A percentile compares a stretch with the other conserved stretches of the same genome.
Evolutionary conservation across 2,888 invertebrate species (phyloP).

Genomic region (Agrilus cyanescens): DNA sequence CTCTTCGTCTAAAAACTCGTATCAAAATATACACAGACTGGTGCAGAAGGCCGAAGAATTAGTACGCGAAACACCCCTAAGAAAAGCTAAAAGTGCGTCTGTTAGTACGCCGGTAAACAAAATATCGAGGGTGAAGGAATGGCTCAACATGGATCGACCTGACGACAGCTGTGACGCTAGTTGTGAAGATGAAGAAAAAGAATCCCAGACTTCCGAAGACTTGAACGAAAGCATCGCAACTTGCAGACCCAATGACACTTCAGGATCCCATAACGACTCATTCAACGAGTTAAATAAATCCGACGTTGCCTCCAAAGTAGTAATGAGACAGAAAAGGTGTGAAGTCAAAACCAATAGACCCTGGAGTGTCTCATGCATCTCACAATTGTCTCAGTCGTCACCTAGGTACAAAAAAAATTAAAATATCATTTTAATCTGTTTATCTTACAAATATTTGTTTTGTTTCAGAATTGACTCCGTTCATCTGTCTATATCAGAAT

Average conservation of each 20-base stretch:
- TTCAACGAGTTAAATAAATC: constrained; percentile 7
- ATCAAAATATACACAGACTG: constrained; percentile 58
- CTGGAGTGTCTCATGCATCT: constrained; percentile 81
- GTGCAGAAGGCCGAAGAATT: constrained; percentile 73
- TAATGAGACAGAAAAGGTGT: constrained; percentile 50
- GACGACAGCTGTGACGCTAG: constrained; percentile 79
- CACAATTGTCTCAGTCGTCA: constrained; percentile 49
- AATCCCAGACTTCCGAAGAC: constrained; percentile 68
- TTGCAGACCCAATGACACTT: constrained; percentile 39
- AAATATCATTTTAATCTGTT: neutral
- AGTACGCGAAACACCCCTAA: constrained; percentile 43
- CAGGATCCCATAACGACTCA: constrained; percentile 8
- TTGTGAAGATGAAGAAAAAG: constrained; percentile 72
- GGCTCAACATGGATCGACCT: constrained; percentile 53
- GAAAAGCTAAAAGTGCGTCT: constrained; percentile 35
- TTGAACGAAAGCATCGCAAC: constrained; percentile 62
- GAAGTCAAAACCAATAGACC: constrained; percentile 51
- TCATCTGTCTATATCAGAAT: constrained; percentile 77
- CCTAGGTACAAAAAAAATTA: constrained; percentile 8
- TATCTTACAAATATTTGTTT: neutral
- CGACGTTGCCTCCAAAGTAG: constrained; percentile 39
- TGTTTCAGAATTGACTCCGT: neutral
- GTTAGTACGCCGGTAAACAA: constrained; percentile 35
- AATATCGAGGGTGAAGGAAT: constrained; percentile 57
- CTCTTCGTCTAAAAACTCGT: constrained; percentile 22